These are phyloP conservation scores for Macrobrachium rosenbergii DNA, from an alignment of 1,140 invertebrate genomes.

Conservation along the genomic window DNA sequence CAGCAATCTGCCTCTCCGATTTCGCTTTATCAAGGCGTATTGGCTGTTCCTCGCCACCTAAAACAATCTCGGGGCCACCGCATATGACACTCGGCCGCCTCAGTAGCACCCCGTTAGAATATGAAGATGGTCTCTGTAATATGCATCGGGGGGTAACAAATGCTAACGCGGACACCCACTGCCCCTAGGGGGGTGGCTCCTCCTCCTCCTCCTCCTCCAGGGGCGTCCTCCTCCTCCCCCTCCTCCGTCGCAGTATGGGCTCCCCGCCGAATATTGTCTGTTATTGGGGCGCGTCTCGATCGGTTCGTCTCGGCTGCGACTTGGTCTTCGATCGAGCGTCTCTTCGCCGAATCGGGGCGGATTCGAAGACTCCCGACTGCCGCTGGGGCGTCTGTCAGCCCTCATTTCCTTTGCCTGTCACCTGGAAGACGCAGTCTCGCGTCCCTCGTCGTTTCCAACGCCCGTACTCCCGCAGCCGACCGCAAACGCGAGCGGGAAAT, in stretches of 20 bases:
- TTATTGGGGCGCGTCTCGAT: slow-evolving; percentile 51
- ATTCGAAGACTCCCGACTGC: too few species aligned
- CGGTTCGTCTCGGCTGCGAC: slow-evolving; percentile 18
- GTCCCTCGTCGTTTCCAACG: not conserved
- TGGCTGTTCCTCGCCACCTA: slow-evolving; percentile 12
- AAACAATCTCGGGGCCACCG: slow-evolving; percentile 16
- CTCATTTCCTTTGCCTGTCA: too few species aligned
- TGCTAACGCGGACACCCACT: slow-evolving; percentile 24
- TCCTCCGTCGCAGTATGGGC: too few species aligned
- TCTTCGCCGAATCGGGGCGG: not conserved
- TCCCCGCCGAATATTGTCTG: slow-evolving; percentile 55
- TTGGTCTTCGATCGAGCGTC: slow-evolving; percentile 29
- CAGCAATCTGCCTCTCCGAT: not conserved
- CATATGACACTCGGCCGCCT: slow-evolving; percentile 33
- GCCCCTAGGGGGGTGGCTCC: not conserved
- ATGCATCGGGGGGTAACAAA: slow-evolving; percentile 56
- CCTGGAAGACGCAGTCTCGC: too few species aligned
- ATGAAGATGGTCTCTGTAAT: slow-evolving; percentile 61
- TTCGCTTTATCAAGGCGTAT: not conserved
- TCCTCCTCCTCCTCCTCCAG: too few species aligned
- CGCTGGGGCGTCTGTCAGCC: too few species aligned
- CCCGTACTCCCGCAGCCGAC: not conserved
- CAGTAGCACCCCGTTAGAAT: slow-evolving; percentile 55
- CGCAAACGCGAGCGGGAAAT: not conserved
- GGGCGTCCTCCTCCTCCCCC: not conserved